These are phyloP conservation scores for Dissostichus mawsoni DNA, from an alignment of 2,113 vertebrate species.

Conservation along the genomic window DNA sequence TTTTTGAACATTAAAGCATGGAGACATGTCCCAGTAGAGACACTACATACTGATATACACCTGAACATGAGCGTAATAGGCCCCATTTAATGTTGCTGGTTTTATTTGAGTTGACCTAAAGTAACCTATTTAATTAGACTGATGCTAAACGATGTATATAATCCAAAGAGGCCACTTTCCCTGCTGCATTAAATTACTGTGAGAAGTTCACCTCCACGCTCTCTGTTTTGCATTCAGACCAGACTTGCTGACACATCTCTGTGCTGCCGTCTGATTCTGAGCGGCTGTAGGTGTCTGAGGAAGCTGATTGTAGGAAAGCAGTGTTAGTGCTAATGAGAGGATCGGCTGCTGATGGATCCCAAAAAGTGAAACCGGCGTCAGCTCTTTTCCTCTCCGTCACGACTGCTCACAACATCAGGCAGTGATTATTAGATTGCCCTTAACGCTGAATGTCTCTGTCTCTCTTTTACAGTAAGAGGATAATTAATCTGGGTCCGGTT, in stretches of 20 bases:
- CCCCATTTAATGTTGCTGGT: not conserved
- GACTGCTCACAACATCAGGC: slow-evolving; percentile 3
- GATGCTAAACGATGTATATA: not conserved
- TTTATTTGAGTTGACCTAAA: slow-evolving; percentile 12
- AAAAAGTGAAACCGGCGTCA: slow-evolving; percentile 3
- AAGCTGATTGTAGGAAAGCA: slow-evolving; percentile 23
- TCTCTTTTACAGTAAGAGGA: slow-evolving; percentile 87
- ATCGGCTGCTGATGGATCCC: slow-evolving; percentile 20
- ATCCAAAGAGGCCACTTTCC: not conserved
- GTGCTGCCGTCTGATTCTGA: slow-evolving; percentile 30
- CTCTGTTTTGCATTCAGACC: slow-evolving; percentile 43
- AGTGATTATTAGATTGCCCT: slow-evolving; percentile 6
- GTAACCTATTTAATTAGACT: not conserved
- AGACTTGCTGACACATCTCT: slow-evolving; percentile 42
- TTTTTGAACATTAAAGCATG: no score
- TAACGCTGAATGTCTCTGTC: slow-evolving; percentile 18
- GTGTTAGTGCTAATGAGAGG: slow-evolving; percentile 26
- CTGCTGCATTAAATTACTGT: slow-evolving; percentile 1
- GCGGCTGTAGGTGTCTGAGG: slow-evolving; percentile 10
- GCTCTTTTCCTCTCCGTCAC: not conserved
- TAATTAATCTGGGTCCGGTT: slow-evolving; percentile 93
- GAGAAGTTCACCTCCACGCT: slow-evolving; percentile 3
- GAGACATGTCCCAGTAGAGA: no score
- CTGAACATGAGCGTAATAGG: no score
- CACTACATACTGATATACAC: no score